Base-by-base conservation (phyloP, 2,113 vertebrate genomes). In the Etheostoma cragini region DNA sequence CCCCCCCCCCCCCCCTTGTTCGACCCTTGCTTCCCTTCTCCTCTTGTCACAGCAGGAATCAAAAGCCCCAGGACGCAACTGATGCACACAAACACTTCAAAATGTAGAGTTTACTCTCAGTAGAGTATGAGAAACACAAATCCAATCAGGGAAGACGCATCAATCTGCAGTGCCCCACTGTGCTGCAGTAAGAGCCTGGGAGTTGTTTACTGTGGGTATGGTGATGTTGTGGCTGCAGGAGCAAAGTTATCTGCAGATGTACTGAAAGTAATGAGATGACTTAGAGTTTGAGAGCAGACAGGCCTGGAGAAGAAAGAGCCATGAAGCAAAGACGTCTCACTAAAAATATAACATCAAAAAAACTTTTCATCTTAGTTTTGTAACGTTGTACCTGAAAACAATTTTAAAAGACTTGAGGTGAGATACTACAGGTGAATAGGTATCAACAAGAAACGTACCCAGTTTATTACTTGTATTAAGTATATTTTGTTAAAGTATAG, bases 111-210 rank as follows among this genome's bases (percentile, higher is more conserved):
- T 30, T 15, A 7, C 13, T 65, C 45, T 68, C 10, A 65, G 16
- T 71, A 10, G 71, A 45, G 54, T 3, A 0, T 12, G 26, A 78
- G 19, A 17, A 61, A 80, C 72, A 78, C 54, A 47, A 76, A 64
- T 83, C 60, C 56, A 84, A 80, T 80, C 77, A 83, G 26, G 21
- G 49, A 33, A 22, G 58, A 64, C 58, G 49, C 72, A 68, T 64
- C 42, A 42, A 22, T 73, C 78, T 38, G 2, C 57, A 61, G 63
- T 5, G 8, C 16, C 81, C 72, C 57, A 56, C 84, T 76, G 80
- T 57, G 81, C 58, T 70, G 62, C 67, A 33, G 54, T 62, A 38
- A 72, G 61, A 84, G 15, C n/a, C 78, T 35, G 50, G 65, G 53
- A 73, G 73, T 1, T 78, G 73, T 74, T 88, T 86, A 78, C 64